Conservation (phyloP, 2,113 vertebrate species). For the Aptenodytes forsteri region DNA sequence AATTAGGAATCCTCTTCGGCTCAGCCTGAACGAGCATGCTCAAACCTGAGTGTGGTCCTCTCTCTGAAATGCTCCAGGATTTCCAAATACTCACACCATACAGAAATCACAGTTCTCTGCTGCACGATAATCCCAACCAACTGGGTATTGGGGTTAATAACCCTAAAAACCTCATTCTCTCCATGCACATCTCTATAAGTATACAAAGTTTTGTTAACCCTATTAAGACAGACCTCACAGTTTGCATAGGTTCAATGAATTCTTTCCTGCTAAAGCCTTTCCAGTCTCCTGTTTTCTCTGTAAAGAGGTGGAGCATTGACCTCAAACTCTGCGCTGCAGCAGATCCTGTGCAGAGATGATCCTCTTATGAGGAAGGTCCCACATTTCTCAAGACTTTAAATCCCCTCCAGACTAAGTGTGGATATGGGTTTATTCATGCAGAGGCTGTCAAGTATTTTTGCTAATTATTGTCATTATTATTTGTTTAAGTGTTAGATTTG, state of each 20-base stretch:
- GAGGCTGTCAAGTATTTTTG: neutral
- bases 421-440: neutral
- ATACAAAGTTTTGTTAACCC: neutral
- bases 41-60: neutral
- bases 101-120: neutral
- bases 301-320: neutral
- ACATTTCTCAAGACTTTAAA: neutral
- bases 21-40: neutral
- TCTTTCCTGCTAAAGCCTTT: neutral
- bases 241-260: neutral
- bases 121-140: neutral
- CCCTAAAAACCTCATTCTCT: neutral
- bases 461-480: neutral
- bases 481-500: neutral
- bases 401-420: neutral
- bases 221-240: neutral
- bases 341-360: neutral
- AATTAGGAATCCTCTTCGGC: neutral
- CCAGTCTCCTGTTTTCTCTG: neutral
- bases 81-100: neutral
- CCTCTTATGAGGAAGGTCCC: neutral
- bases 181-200: rapidly evolving
- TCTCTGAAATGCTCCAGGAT: neutral
- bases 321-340: neutral
- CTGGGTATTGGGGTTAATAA: neutral